Conservation (phyloP, 2,113 vertebrate genomes). For the Ceuthmochares aereus region DNA sequence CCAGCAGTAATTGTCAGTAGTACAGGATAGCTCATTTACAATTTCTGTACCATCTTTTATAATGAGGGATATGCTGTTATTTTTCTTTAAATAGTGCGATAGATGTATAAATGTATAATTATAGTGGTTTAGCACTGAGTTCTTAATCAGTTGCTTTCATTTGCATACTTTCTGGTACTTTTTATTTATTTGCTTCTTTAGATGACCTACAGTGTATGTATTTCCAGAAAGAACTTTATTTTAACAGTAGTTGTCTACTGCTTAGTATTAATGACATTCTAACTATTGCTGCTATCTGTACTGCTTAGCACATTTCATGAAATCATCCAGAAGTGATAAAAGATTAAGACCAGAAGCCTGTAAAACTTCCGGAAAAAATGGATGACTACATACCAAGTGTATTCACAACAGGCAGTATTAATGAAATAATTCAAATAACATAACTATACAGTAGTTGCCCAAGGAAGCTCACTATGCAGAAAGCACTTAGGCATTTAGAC, state of each 20-base stretch:
- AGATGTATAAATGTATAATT: neutral
- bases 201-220: neutral
- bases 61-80: neutral
- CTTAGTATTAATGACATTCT: neutral
- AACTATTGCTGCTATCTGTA: neutral
- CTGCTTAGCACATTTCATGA: neutral
- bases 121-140: neutral
- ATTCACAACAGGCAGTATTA: neutral
- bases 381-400: neutral
- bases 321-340: neutral
- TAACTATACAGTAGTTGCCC: neutral
- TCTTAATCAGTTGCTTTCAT: neutral
- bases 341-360: neutral
- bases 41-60: neutral
- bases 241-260: neutral
- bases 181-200: neutral
- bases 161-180: neutral
- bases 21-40: neutral
- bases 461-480: neutral
- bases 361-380: neutral
- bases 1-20: neutral
- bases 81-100: neutral
- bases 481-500: neutral
- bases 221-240: neutral
- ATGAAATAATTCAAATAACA: neutral